phyloP scores from a whole-genome alignment of 2,888 invertebrate species.

The Rosalia funebris region DNA sequence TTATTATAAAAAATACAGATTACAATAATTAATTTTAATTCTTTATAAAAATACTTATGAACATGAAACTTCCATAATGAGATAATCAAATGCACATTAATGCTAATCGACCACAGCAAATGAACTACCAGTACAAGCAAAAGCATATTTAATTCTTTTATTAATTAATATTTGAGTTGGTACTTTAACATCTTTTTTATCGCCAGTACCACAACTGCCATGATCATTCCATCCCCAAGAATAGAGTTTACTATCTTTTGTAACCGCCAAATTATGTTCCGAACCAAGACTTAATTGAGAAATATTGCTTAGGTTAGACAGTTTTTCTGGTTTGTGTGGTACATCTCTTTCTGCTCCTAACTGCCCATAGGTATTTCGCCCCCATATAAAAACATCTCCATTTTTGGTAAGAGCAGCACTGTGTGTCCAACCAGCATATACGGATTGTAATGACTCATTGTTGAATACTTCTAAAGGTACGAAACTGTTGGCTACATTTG shows the following conservation, averaged over 20 bases:
- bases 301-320: constrained; percentile 66
- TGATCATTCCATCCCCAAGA: constrained; percentile 95
- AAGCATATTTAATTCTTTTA: constrained; percentile 59
- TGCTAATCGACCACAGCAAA: constrained; percentile 65
- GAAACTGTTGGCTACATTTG: constrained; percentile 66
- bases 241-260: constrained; percentile 72
- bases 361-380: constrained; percentile 84
- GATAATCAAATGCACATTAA: constrained; percentile 46
- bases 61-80: constrained; percentile 53
- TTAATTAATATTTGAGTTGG: constrained; percentile 62
- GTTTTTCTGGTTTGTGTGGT: constrained; percentile 64
- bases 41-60: constrained; percentile 61
- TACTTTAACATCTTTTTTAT: constrained; percentile 62
- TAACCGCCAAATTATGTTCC: constrained; percentile 80
- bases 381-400: constrained; percentile 78
- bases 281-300: constrained; percentile 76
- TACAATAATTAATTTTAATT: constrained; percentile 48
- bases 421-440: constrained; percentile 84
- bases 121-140: constrained; percentile 67
- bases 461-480: constrained; percentile 69
- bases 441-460: constrained; percentile 67
- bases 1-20: constrained; percentile 52
- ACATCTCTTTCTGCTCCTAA: constrained; percentile 68
- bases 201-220: constrained; percentile 81
- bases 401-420: constrained; percentile 72